phyloP scores from a whole-genome alignment of 2,888 invertebrate genomes.

The Anticlea derivata region DNA sequence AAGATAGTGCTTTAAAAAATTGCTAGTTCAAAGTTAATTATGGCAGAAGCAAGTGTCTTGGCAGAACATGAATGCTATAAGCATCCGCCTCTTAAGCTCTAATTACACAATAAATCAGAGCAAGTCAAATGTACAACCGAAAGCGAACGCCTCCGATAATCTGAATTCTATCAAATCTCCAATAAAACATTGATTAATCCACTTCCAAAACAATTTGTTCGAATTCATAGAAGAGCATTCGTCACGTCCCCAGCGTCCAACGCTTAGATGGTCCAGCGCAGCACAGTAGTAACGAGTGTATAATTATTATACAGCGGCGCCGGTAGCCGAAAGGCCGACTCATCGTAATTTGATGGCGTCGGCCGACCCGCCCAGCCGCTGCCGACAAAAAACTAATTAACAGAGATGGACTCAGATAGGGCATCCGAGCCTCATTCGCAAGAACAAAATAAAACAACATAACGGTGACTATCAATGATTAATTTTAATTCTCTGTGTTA shows the following conservation, averaged over 20 bases:
- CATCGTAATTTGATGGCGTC: conserved; percentile 84
- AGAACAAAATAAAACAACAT: conserved; percentile 61
- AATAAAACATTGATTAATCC: conserved; percentile 47
- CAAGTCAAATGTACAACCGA: conserved; percentile 6
- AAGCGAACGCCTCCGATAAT: conserved; percentile 10
- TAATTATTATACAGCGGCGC: conserved; percentile 76
- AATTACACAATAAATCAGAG: not conserved
- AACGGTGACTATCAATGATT: conserved; percentile 53
- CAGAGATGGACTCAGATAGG: conserved; percentile 69
- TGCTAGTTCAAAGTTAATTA: too few species aligned
- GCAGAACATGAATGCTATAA: not conserved
- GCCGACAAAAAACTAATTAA: conserved; percentile 82
- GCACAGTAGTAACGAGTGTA: conserved; percentile 83
- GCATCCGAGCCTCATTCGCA: conserved; percentile 62
- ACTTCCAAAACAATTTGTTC: conserved; percentile 64
- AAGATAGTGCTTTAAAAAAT: too few species aligned
- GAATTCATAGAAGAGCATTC: conserved; percentile 59
- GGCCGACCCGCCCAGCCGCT: conserved; percentile 70
- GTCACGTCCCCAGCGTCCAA: conserved; percentile 49
- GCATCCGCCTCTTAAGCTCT: not conserved
- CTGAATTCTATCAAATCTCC: conserved; percentile 25
- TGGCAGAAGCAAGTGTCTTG: too few species aligned
- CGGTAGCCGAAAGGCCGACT: conserved; percentile 82
- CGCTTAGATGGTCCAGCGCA: conserved; percentile 49
- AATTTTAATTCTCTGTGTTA: conserved; percentile 47